Base-by-base conservation (phyloP, 1,140 invertebrate species). In the Pollicipes pollicipes region DNA sequence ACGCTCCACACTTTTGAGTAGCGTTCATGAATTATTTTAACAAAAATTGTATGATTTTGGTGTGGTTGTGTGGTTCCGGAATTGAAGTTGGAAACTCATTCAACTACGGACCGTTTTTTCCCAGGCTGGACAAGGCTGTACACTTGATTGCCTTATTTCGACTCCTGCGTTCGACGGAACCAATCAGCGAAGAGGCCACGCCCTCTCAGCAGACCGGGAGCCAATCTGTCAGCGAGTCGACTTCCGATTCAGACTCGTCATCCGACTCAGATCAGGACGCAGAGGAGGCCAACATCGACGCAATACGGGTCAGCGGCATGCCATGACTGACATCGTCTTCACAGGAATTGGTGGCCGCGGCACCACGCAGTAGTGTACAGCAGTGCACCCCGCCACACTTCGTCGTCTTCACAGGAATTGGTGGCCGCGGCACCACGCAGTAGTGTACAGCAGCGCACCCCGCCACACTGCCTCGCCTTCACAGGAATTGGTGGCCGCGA, bases 41-140 rank as follows among this genome's bases (percentile, higher is more conserved):
- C n/a, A n/a, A n/a, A n/a, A n/a, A n/a, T n/a, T n/a, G n/a, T n/a
- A n/a, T n/a, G n/a, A n/a, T n/a, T n/a, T n/a, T n/a, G n/a, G n/a
- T n/a, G n/a, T n/a, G n/a, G n/a, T n/a, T n/a, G n/a, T n/a, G n/a
- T n/a, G n/a, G n/a, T n/a, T n/a, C n/a, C n/a, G n/a, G n/a, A n/a
- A n/a, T n/a, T n/a, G n/a, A n/a, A n/a, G n/a, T n/a, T n/a, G n/a
- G n/a, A n/a, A n/a, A n/a, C n/a, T n/a, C n/a, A 30, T 69, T n/a
- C 31, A 16, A n/a, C 30, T 69, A 8, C 58, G 37, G 8, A 1
- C 29, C 29, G 27, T 45, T 64, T 66, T 64, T 58, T 58, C 2
- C 28, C 67, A 73, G 70, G 37, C n/a, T 71, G 32, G 27, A 32
- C 30, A 26, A 72, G 28, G 70, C 37, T 69, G 71, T 68, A 66